These are phyloP conservation scores for Cydia amplana DNA, from an alignment of 1,140 invertebrate genomes.

Conservation along the genomic window DNA sequence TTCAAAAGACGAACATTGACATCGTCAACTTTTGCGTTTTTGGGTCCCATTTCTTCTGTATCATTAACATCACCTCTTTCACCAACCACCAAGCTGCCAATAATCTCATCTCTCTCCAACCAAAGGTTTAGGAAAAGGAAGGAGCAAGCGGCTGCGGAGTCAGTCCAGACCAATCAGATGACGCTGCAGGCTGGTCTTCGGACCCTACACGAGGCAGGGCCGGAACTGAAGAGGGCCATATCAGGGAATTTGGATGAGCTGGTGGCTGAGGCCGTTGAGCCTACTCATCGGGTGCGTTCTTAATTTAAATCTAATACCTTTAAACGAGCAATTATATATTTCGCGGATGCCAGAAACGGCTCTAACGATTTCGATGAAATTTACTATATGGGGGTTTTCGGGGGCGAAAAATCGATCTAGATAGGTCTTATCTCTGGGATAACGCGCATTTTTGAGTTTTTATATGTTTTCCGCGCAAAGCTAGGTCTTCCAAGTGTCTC, in stretches of 20 bases:
- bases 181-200: slow-evolving; percentile 95
- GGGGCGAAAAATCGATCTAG: no score
- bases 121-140: slow-evolving; percentile 98
- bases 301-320: no score
- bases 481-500: no score
- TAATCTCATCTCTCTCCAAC: neutral
- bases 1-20: neutral
- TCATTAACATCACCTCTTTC: slow-evolving; percentile 12
- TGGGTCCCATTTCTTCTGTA: slow-evolving; percentile 29
- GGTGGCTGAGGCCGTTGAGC: slow-evolving; percentile 93
- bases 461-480: no score
- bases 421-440: no score
- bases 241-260: slow-evolving; percentile 97
- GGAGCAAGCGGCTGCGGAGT: slow-evolving; percentile 92
- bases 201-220: slow-evolving; percentile 98
- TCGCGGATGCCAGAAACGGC: no score
- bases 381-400: no score
- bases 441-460: no score
- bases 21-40: slow-evolving; percentile 23
- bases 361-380: no score
- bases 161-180: slow-evolving; percentile 84
- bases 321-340: no score
- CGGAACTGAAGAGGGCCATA: slow-evolving; percentile 97
- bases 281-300: slow-evolving; percentile 93
- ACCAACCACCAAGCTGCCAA: neutral